phyloP scores from a whole-genome alignment of 2,113 vertebrate species.

The Dasypus novemcinctus region DNA sequence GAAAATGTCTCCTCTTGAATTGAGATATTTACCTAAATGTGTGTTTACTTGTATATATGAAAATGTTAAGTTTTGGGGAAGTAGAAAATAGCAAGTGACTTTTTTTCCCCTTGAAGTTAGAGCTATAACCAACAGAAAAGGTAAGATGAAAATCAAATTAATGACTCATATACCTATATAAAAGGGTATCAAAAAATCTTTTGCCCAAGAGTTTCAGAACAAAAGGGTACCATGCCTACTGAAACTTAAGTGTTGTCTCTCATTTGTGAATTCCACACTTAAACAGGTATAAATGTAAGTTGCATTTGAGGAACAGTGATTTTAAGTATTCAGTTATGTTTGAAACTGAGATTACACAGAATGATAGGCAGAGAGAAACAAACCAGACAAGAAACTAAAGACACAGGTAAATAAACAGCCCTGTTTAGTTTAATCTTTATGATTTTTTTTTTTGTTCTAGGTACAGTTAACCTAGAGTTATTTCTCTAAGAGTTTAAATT shows the following conservation, averaged over 20 bases:
- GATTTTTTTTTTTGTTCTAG: background rate
- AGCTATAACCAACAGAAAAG: background rate
- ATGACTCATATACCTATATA: background rate
- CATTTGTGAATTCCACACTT: background rate
- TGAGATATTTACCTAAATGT: background rate
- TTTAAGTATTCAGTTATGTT: background rate
- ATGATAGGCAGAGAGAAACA: background rate
- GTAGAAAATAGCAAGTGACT: background rate
- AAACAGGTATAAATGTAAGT: background rate
- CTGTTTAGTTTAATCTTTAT: background rate
- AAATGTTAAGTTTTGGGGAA: background rate
- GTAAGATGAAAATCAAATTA: background rate
- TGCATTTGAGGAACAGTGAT: background rate
- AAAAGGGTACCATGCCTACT: background rate
- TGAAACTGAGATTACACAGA: background rate
- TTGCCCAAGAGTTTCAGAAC: background rate
- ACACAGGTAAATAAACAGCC: background rate
- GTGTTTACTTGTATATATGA: background rate
- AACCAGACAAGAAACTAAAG: background rate
- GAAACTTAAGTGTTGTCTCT: background rate
- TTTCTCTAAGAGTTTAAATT: background rate
- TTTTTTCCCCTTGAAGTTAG: background rate
- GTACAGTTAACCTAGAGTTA: background rate
- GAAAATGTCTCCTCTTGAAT: background rate
- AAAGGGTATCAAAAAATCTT: background rate